phyloP scores from a whole-genome alignment of 1,140 invertebrate genomes.

The Cheumatopsyche charites region DNA sequence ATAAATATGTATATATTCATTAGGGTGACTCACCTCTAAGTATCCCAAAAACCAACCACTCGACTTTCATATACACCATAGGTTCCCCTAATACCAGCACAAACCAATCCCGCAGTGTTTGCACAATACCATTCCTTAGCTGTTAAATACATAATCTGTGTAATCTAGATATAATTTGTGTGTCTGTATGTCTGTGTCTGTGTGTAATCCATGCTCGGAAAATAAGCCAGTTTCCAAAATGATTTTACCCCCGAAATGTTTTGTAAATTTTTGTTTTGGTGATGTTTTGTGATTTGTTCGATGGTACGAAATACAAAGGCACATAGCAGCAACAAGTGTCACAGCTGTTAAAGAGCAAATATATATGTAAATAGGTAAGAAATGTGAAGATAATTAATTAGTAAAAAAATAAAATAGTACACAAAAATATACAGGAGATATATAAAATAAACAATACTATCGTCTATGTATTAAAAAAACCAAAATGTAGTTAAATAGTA shows the following conservation, averaged over 20 bases:
- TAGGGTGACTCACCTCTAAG: conserved; percentile 37
- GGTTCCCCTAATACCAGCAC: conserved; percentile 34
- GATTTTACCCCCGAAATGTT: neutral
- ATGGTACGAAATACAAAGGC: conserved; percentile 32
- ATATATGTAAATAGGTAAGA: conserved; percentile 10
- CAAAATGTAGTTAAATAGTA: too few relatives aligned
- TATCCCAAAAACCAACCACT: conserved; percentile 36
- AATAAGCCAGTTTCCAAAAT: neutral
- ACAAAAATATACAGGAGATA: conserved; percentile 29
- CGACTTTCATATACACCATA: conserved; percentile 36
- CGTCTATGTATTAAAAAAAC: neutral
- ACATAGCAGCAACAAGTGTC: conserved; percentile 34
- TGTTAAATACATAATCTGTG: conserved; percentile 37
- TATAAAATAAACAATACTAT: neutral
- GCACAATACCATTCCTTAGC: conserved; percentile 38
- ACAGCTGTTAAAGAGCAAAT: conserved; percentile 35
- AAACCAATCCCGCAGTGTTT: conserved; percentile 38
- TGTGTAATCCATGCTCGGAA: neutral
- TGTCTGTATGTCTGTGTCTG: neutral
- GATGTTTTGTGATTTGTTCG: conserved; percentile 2
- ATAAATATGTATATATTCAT: conserved; percentile 17
- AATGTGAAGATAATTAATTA: neutral
- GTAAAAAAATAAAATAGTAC: conserved; percentile 18
- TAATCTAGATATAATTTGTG: conserved; percentile 1
- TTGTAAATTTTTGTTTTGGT: neutral